Conservation (phyloP, 2,797 vertebrate genomes). For the Cryptoprocta ferox region DNA sequence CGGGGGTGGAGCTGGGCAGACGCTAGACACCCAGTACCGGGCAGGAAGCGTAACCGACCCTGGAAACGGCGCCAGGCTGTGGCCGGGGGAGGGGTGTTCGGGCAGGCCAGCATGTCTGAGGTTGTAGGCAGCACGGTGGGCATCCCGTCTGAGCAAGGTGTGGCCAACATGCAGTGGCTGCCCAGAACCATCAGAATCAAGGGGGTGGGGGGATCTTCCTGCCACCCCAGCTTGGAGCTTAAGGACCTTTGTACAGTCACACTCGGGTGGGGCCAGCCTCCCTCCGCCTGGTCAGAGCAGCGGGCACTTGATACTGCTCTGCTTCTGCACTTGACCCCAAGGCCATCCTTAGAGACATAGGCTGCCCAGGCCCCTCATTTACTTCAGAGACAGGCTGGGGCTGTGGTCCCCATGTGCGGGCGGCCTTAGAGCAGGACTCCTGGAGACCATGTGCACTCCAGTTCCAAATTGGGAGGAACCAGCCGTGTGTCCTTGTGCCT, state of each 20-base stretch:
- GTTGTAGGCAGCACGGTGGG: not conserved
- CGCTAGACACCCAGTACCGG: too few relatives aligned
- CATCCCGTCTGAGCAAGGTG: not conserved
- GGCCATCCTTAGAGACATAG: not conserved
- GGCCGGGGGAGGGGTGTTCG: not conserved
- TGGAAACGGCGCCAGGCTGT: not conserved
- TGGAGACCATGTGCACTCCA: not conserved
- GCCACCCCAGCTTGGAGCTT: not conserved
- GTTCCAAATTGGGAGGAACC: constrained; percentile 6
- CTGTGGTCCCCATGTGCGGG: not conserved
- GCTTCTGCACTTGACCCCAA: not conserved
- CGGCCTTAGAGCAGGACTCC: not conserved
- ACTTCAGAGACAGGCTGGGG: not conserved
- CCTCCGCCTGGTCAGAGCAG: not conserved
- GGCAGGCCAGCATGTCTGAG: not conserved
- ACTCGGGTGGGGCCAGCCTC: not conserved
- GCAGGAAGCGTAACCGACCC: not conserved
- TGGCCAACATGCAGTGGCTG: not conserved
- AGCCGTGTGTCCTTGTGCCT: constrained; percentile 80
- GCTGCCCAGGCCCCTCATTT: not conserved
- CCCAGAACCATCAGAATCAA: not conserved
- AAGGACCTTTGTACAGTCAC: not conserved
- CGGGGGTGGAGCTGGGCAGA: not conserved
- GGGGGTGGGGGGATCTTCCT: not conserved
- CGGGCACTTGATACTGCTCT: too few relatives aligned